Evolutionary conservation across 2,113 vertebrate genomes (phyloP).

Genomic region (Stegostoma tigrinum): DNA sequence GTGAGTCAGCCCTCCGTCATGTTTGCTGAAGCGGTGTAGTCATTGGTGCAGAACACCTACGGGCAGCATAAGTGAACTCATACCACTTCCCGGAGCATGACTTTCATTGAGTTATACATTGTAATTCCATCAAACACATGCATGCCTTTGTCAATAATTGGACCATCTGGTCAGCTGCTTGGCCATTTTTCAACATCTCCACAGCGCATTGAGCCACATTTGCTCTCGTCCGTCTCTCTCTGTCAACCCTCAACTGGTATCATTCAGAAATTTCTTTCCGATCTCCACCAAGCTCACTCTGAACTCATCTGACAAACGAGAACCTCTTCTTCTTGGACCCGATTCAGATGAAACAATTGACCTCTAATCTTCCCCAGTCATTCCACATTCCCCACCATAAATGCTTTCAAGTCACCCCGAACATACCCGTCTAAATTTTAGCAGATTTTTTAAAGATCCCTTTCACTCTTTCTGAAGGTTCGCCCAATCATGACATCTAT

Average conservation of each 20-base stretch:
- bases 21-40: neutral
- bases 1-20: neutral
- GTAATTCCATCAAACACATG: neutral
- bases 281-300: neutral
- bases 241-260: neutral
- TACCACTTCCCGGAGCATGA: neutral
- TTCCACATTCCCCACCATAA: no score
- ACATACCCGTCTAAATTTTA: neutral
- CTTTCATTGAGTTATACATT: neutral
- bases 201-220: neutral
- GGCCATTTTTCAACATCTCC: neutral
- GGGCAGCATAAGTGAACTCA: neutral
- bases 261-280: neutral
- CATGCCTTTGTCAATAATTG: neutral
- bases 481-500: no score
- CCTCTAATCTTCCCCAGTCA: neutral
- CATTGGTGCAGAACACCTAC: neutral
- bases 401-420: no score
- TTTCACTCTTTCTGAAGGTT: neutral
- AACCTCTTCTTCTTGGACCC: neutral
- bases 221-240: neutral
- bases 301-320: neutral
- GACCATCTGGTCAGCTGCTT: neutral
- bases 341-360: neutral
- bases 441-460: neutral